Evolutionary conservation across 2,113 vertebrate species (phyloP).

Genomic region (Cyanocitta stelleri): DNA sequence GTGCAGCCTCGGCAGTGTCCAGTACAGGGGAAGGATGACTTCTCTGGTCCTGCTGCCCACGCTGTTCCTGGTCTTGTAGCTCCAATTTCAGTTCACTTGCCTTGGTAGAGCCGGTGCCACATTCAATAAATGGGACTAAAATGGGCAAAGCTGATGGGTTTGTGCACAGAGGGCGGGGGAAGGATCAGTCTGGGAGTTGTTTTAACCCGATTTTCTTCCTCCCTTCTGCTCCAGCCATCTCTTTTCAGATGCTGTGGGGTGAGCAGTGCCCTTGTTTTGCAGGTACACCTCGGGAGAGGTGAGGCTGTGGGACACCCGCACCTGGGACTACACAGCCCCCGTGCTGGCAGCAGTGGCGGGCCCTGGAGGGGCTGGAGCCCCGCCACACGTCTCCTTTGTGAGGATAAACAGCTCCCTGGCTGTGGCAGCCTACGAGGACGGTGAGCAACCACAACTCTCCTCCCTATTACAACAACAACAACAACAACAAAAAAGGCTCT

Average conservation of each 20-base stretch:
- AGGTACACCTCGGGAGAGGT: slow-evolving; percentile 95
- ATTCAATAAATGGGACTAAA: background rate
- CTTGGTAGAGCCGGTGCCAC: background rate
- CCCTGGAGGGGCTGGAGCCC: slow-evolving; percentile 67
- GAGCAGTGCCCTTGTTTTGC: slow-evolving; percentile 41
- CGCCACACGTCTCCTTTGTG: slow-evolving; percentile 82
- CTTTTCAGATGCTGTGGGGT: background rate
- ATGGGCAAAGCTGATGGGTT: background rate
- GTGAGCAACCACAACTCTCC: slow-evolving; percentile 74
- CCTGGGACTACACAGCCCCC: slow-evolving; percentile 86
- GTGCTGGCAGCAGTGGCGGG: slow-evolving; percentile 74
- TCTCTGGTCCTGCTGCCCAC: background rate
- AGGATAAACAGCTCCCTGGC: slow-evolving; percentile 86
- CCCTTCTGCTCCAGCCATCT: background rate
- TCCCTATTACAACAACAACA: slow-evolving; percentile 9
- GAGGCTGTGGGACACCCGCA: slow-evolving; percentile 90
- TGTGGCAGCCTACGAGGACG: slow-evolving; percentile 87
- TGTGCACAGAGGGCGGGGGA: background rate
- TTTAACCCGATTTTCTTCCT: background rate
- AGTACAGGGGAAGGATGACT: rapidly evolving
- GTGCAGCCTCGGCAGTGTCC: background rate
- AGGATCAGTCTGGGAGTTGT: background rate
- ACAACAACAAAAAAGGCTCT: slow-evolving; percentile 27
- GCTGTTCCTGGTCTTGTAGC: background rate
- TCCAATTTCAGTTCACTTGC: background rate